These are phyloP conservation scores for Eucera pruinosa DNA, from an alignment of 2,888 invertebrate species.

Conservation along the genomic window DNA sequence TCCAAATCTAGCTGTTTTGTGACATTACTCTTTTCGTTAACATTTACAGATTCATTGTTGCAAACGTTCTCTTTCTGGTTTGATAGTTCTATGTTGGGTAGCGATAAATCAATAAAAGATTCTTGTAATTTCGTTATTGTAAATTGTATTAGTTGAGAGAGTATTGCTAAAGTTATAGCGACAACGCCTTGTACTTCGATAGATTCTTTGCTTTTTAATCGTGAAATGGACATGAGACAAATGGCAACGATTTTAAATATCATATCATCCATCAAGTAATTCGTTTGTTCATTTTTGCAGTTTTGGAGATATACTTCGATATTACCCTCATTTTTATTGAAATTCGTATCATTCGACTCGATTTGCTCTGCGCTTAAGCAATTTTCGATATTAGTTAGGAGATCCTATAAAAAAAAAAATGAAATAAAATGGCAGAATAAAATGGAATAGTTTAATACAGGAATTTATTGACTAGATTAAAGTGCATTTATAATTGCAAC, in stretches of 20 bases:
- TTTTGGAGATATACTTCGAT: conserved; percentile 76
- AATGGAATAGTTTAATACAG: too few relatives aligned
- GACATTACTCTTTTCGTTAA: conserved; percentile 29
- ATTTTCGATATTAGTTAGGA: conserved; percentile 78
- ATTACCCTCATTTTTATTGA: conserved; percentile 70
- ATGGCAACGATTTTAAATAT: conserved; percentile 93
- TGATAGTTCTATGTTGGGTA: conserved; percentile 73
- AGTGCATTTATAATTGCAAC: too few relatives aligned
- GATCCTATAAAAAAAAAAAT: conserved; percentile 72
- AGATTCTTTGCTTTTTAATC: conserved; percentile 90
- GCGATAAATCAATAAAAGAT: conserved; percentile 79
- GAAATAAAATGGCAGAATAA: too few relatives aligned
- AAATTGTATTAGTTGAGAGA: conserved; percentile 89
- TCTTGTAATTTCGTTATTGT: conserved; percentile 79
- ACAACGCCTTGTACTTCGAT: conserved; percentile 92
- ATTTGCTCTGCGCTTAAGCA: conserved; percentile 73
- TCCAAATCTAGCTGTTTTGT: conserved; percentile 9
- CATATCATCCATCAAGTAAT: conserved; percentile 85
- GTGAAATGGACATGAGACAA: conserved; percentile 92
- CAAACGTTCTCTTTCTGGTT: conserved; percentile 24
- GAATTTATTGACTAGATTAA: too few relatives aligned
- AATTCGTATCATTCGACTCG: conserved; percentile 57
- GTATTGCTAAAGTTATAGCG: conserved; percentile 93
- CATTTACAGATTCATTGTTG: conserved; percentile 1
- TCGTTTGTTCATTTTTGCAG: conserved; percentile 72